These are phyloP conservation scores for Pterobdella sp. DNA, from an alignment of 2,888 invertebrate species.

Conservation along the genomic window DNA sequence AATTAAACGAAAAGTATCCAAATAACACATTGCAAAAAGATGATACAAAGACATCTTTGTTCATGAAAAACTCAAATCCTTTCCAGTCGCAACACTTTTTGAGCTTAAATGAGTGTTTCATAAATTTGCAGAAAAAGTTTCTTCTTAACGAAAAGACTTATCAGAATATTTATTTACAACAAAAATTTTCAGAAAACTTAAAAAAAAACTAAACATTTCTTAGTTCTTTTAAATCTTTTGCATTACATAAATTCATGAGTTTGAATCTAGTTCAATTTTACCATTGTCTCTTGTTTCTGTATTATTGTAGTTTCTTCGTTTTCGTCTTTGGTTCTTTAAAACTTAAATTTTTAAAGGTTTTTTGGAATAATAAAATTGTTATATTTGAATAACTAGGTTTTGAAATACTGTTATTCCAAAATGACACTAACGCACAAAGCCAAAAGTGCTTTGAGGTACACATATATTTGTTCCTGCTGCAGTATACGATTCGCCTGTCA, in stretches of 20 bases:
- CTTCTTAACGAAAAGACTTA: background rate
- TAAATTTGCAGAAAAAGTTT: constrained; percentile 8
- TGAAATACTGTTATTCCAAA: background rate
- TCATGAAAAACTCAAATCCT: background rate
- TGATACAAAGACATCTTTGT: background rate
- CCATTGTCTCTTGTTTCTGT: background rate
- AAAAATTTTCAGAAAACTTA: background rate
- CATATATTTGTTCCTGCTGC: constrained; percentile 24
- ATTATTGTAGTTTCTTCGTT: too few relatives aligned
- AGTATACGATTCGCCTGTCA: constrained; percentile 27
- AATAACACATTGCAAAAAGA: background rate
- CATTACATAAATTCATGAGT: background rate
- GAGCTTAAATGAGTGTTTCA: constrained; percentile 1
- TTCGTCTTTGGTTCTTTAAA: too few relatives aligned
- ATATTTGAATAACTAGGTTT: background rate
- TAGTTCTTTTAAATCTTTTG: too few relatives aligned
- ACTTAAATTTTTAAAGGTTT: background rate
- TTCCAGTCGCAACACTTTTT: constrained; percentile 2
- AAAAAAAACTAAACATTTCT: too few relatives aligned
- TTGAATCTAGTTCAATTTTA: background rate
- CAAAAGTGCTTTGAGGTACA: constrained; percentile 24
- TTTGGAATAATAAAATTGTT: background rate
- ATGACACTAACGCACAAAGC: constrained; percentile 3
- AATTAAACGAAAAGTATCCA: background rate
- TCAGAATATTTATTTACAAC: background rate